phyloP scores from a whole-genome alignment of 2,888 invertebrate genomes.

The Perizoma flavofasciatum region DNA sequence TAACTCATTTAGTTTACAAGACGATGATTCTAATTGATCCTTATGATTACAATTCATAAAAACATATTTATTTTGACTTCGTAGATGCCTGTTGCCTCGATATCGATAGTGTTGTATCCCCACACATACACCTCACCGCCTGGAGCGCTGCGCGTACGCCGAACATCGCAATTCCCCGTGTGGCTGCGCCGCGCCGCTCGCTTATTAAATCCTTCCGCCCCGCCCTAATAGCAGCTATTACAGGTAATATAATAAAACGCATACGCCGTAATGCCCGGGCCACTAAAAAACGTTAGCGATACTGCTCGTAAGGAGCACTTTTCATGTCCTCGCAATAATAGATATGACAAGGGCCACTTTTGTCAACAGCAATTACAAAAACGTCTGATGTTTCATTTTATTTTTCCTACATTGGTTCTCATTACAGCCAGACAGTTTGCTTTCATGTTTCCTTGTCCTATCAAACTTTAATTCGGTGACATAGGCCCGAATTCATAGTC shows the following conservation, averaged over 20 bases:
- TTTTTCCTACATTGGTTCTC: no score
- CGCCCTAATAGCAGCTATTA: constrained; percentile 80
- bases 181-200: constrained; percentile 63
- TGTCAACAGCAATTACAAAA: no score
- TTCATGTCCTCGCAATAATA: not conserved
- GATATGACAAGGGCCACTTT: not conserved
- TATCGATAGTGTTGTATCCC: constrained; percentile 18
- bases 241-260: constrained; percentile 77
- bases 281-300: constrained; percentile 6
- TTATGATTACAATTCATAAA: no score
- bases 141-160: constrained; percentile 65
- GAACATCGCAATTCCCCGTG: constrained; percentile 63
- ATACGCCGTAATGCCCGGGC: constrained; percentile 19
- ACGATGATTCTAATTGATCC: no score
- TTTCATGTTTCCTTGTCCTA: no score
- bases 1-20: no score
- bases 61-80: no score
- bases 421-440: no score
- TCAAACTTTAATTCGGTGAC: no score
- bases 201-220: constrained; percentile 79
- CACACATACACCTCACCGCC: constrained; percentile 51
- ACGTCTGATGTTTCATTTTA: no score
- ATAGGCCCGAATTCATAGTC: no score
- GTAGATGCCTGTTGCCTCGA: no score
- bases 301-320: not conserved